phyloP scores from a whole-genome alignment of 1,140 invertebrate species.

The Aphaenogaster floridana region DNA sequence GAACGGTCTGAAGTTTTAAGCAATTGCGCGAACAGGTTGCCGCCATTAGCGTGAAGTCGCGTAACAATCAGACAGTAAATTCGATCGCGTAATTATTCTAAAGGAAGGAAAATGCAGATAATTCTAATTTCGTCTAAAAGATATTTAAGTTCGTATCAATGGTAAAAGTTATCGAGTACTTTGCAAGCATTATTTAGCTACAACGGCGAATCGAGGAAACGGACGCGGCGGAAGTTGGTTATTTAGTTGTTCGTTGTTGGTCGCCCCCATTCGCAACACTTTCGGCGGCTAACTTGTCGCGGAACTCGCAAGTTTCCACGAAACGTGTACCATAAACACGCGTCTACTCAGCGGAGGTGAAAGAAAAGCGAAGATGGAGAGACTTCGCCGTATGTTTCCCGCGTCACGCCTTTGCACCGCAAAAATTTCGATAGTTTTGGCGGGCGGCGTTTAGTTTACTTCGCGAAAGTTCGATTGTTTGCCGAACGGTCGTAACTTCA shows the following conservation, averaged over 20 bases:
- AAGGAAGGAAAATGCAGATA: neutral
- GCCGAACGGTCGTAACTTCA: constrained; percentile 29
- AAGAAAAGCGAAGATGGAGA: constrained; percentile 5
- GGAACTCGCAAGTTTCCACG: constrained; percentile 17
- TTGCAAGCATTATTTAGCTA: constrained; percentile 12
- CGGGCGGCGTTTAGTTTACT: constrained; percentile 21
- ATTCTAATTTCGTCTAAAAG: neutral
- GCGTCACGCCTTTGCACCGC: neutral
- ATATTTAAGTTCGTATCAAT: neutral
- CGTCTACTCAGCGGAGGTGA: neutral
- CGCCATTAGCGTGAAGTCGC: no score
- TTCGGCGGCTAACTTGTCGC: constrained; percentile 19
- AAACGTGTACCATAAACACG: constrained; percentile 9
- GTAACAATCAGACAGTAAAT: neutral
- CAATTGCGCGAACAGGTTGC: neutral
- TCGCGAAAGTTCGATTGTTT: constrained; percentile 45
- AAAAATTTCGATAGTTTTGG: constrained; percentile 14
- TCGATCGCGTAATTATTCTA: neutral
- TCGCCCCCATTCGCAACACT: neutral
- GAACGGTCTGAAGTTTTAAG: neutral
- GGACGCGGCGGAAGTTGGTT: constrained; percentile 23
- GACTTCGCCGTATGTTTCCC: neutral
- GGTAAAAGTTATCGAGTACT: neutral
- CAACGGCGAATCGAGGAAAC: neutral
- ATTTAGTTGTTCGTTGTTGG: neutral